These are phyloP conservation scores for Andinoacara biseriatus DNA, from an alignment of 2,113 vertebrate genomes.

Conservation along the genomic window DNA sequence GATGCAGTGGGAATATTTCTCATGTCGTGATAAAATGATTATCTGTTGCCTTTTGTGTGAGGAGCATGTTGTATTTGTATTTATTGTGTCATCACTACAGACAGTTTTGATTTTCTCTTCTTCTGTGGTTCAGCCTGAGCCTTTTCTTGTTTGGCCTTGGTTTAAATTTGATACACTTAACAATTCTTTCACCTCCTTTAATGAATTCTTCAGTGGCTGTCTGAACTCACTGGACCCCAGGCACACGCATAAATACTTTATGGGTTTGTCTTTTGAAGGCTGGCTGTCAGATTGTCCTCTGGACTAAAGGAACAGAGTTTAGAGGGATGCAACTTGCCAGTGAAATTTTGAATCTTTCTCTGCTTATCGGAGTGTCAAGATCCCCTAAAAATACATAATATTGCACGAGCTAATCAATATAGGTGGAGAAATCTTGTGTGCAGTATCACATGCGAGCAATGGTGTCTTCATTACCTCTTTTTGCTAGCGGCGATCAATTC, in stretches of 20 bases:
- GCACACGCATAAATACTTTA: conserved; percentile 78
- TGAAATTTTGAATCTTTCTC: conserved; percentile 54
- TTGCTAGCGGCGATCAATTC: conserved; percentile 42
- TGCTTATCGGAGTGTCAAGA: conserved; percentile 44
- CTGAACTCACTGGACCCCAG: conserved; percentile 76
- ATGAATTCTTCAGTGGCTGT: conserved; percentile 81
- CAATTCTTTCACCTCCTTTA: conserved; percentile 80
- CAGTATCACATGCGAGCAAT: conserved; percentile 39
- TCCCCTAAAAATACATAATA: conserved; percentile 20
- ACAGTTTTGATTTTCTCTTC: conserved; percentile 60
- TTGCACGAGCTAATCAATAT: conserved; percentile 54
- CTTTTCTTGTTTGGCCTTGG: conserved; percentile 73
- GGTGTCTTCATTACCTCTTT: conserved; percentile 58
- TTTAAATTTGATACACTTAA: conserved; percentile 76
- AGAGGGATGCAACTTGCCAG: conserved; percentile 64
- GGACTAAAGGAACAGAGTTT: conserved; percentile 70
- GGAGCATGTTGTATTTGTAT: conserved; percentile 59
- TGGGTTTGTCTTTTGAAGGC: conserved; percentile 81
- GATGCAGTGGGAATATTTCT: neutral
- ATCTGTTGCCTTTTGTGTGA: conserved; percentile 42
- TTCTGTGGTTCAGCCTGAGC: conserved; percentile 40
- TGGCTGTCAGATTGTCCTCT: conserved; percentile 79
- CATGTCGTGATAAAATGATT: conserved; percentile 34
- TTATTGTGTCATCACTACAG: conserved; percentile 71
- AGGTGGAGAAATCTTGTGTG: conserved; percentile 43